These are phyloP conservation scores for Chiroxiphia lanceolata DNA, from an alignment of 2,797 vertebrate species.

Conservation along the genomic window DNA sequence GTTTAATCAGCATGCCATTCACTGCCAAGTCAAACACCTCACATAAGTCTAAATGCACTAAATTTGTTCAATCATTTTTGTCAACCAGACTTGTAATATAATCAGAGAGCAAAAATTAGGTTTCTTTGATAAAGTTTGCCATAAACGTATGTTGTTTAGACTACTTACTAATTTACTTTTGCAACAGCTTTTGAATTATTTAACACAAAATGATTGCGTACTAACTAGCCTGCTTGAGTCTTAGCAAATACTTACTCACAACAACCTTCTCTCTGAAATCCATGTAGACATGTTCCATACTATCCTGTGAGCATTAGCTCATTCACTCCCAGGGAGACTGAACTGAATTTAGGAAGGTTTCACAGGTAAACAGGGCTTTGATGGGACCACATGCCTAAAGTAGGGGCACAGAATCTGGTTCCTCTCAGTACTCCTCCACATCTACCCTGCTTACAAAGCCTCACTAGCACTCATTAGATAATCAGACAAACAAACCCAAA, in stretches of 20 bases:
- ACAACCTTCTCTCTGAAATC: not conserved
- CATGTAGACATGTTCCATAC: not conserved
- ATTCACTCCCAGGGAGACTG: not conserved
- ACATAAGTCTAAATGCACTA: slow-evolving; percentile 9
- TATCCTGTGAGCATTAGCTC: not conserved
- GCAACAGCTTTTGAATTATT: slow-evolving; percentile 50
- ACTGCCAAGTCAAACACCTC: slow-evolving; percentile 49
- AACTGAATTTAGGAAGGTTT: not conserved
- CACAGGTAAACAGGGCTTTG: not conserved
- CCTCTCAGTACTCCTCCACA: not conserved
- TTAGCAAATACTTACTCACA: not conserved
- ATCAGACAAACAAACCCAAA: not conserved
- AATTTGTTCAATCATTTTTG: not conserved
- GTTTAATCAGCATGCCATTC: slow-evolving; percentile 45
- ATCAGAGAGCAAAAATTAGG: slow-evolving; percentile 38
- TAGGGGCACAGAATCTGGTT: not conserved
- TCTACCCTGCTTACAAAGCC: not conserved
- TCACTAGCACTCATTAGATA: not conserved
- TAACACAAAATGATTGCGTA: not conserved
- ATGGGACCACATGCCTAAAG: not conserved
- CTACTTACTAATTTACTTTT: slow-evolving; percentile 45
- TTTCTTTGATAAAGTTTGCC: slow-evolving; percentile 53
- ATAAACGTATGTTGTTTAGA: not conserved
- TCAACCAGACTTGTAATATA: slow-evolving; percentile 25
- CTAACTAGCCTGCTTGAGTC: slow-evolving; percentile 6